These are phyloP conservation scores for Muntiacus reevesi DNA, from an alignment of 2,113 vertebrate species.

Conservation along the genomic window DNA sequence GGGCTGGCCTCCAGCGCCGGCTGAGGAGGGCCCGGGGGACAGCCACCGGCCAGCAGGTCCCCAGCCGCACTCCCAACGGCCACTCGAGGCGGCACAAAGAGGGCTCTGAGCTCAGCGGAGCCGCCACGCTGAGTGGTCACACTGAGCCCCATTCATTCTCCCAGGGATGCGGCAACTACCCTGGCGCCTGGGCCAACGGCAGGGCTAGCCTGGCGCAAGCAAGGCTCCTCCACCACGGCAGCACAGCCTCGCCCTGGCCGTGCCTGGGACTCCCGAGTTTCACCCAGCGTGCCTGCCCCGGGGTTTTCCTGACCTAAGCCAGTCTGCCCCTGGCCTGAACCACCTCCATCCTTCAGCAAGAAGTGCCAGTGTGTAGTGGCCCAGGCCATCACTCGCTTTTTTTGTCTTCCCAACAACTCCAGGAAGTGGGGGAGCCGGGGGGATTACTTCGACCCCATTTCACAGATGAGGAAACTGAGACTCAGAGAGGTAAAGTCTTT, in stretches of 20 bases:
- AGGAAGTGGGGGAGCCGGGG: neutral
- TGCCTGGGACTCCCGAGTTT: accelerated
- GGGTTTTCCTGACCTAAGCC: neutral
- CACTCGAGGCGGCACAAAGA: constrained; percentile 65
- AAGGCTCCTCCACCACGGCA: neutral
- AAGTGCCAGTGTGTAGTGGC: neutral
- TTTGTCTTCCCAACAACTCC: neutral
- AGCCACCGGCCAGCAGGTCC: constrained; percentile 43
- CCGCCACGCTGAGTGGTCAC: constrained; percentile 49
- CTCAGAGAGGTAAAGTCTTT: neutral
- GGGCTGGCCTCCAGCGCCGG: neutral
- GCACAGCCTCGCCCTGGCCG: accelerated
- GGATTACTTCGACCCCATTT: neutral
- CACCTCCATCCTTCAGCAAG: neutral
- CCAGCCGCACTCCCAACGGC: constrained; percentile 46
- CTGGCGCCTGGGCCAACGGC: neutral
- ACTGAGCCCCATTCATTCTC: constrained; percentile 68
- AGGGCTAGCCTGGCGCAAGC: neutral
- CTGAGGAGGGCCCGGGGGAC: neutral
- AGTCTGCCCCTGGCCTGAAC: neutral
- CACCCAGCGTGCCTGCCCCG: accelerated
- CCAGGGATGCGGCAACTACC: neutral
- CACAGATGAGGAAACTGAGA: neutral
- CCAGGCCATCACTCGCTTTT: neutral
- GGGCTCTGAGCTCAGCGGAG: constrained; percentile 27